Evolutionary conservation across 2,888 invertebrate species (phyloP).

Genomic region (Acanthosoma haemorrhoidale): DNA sequence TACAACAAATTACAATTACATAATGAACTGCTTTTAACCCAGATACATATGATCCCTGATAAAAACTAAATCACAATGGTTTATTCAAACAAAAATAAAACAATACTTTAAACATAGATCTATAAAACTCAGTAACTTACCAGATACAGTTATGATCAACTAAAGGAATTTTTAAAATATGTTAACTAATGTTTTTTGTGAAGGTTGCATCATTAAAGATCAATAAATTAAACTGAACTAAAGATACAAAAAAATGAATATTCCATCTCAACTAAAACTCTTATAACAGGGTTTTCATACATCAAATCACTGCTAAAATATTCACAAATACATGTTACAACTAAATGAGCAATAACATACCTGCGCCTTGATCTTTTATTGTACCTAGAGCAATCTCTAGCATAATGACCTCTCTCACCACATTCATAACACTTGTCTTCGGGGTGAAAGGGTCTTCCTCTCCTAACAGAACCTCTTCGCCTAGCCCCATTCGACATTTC

Average conservation of each 20-base stretch:
- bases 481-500: conserved; percentile 79
- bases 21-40: too few relatives aligned
- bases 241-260: neutral
- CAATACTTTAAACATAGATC: neutral
- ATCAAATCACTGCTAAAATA: neutral
- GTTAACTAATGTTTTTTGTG: too few relatives aligned
- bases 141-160: too few relatives aligned
- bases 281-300: neutral
- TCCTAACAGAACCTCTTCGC: conserved; percentile 42
- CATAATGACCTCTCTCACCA: conserved; percentile 89
- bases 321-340: neutral
- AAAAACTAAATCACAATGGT: neutral
- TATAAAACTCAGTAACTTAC: neutral
- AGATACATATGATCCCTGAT: too few relatives aligned
- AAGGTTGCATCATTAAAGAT: too few relatives aligned
- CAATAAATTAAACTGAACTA: neutral
- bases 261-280: neutral
- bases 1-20: too few relatives aligned
- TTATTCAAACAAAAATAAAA: neutral
- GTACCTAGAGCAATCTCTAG: conserved; percentile 78
- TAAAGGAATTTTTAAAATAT: too few relatives aligned
- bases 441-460: conserved; percentile 74
- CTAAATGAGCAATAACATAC: neutral
- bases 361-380: conserved; percentile 48
- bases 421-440: conserved; percentile 93